Percentiles rank a stretch among this genome's conserved stretches.
Evolutionary conservation across 2,888 invertebrate species (phyloP).

Genomic region (Orthosia gracilis): DNA sequence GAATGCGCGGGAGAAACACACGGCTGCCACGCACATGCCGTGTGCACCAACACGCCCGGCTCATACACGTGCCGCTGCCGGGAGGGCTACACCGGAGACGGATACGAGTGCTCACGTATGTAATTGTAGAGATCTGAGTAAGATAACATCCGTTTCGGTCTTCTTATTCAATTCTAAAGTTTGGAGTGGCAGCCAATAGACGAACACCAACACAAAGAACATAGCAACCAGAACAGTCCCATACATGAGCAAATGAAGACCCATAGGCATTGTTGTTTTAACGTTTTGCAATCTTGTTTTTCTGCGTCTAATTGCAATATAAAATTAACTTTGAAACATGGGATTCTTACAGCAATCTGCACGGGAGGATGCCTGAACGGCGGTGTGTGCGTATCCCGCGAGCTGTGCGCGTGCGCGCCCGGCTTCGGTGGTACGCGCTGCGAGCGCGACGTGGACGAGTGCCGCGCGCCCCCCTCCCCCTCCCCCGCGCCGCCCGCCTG

Average conservation of each 20-base stretch:
- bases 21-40: conserved; percentile 94
- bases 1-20: conserved; percentile 94
- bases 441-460: conserved; percentile 97
- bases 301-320: background rate
- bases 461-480: conserved; percentile 88
- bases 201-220: background rate
- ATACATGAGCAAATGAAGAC: background rate
- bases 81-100: conserved; percentile 94
- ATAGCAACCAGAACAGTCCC: background rate
- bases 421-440: conserved; percentile 96
- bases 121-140: conserved; percentile 58
- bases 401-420: conserved; percentile 94
- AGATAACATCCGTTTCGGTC: background rate
- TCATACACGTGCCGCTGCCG: conserved; percentile 94
- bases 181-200: background rate
- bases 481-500: conserved; percentile 91
- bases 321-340: background rate
- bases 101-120: conserved; percentile 95
- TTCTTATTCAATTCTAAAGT: background rate
- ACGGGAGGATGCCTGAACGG: conserved; percentile 96
- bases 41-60: conserved; percentile 95
- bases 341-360: conserved; percentile 86
- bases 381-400: conserved; percentile 95
- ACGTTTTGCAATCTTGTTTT: background rate
- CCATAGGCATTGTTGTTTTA: background rate